These are phyloP conservation scores for Carapus acus DNA, from an alignment of 2,797 vertebrate species.

Conservation along the genomic window DNA sequence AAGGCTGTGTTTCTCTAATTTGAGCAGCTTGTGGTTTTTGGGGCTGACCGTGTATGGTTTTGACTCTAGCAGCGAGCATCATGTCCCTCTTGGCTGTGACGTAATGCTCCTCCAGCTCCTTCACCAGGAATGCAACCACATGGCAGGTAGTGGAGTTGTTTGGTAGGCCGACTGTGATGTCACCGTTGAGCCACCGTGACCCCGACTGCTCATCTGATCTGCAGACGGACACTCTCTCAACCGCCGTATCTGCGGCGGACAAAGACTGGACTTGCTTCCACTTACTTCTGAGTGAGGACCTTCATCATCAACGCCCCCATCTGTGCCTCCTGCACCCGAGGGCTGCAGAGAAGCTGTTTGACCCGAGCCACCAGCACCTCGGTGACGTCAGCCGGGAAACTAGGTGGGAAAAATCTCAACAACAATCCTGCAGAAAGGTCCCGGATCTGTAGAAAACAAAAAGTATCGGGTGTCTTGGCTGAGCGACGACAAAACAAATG, in stretches of 20 bases:
- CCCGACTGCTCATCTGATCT: constrained; percentile 43
- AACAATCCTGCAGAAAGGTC: constrained; percentile 80
- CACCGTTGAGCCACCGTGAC: constrained; percentile 35
- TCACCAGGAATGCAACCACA: constrained; percentile 68
- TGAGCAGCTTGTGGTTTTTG: neutral
- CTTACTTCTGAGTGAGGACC: constrained; percentile 81
- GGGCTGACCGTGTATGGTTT: constrained; percentile 77
- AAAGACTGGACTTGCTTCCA: too few relatives aligned
- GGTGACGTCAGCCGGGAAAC: constrained; percentile 60
- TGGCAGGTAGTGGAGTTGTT: constrained; percentile 31
- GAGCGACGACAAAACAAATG: neutral
- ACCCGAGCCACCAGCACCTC: constrained; percentile 64
- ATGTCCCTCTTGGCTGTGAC: constrained; percentile 70
- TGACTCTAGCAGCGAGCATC: constrained; percentile 75
- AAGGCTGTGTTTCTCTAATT: neutral
- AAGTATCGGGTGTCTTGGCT: neutral
- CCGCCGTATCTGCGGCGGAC: neutral
- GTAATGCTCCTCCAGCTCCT: constrained; percentile 73
- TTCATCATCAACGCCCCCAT: constrained; percentile 79
- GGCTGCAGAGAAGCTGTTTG: constrained; percentile 71
- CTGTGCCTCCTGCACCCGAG: constrained; percentile 83
- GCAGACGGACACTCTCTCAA: neutral
- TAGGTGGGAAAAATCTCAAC: constrained; percentile 71
- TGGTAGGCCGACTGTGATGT: constrained; percentile 4
- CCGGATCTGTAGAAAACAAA: constrained; percentile 72